A percentile compares a stretch with the other conserved stretches of the same genome.
Conservation (phyloP, 2,113 vertebrate species). For the Eurystomus gularis region DNA sequence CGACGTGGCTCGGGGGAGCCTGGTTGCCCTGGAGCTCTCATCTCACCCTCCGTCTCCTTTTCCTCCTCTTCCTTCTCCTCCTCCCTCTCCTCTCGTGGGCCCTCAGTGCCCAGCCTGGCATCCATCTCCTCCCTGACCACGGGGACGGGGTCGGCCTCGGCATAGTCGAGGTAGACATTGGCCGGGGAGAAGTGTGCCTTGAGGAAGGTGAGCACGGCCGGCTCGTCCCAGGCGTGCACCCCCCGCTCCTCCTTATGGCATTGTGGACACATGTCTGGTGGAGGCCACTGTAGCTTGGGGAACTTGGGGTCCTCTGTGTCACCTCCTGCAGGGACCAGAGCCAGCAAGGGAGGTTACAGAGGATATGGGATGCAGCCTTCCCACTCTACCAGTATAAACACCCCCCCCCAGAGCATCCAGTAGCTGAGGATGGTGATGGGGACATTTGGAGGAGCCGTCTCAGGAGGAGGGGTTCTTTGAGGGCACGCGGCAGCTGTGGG, state of each 20-base stretch:
- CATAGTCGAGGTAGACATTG: slow-evolving; percentile 71
- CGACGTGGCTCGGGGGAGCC: not conserved
- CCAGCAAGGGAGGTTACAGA: not conserved
- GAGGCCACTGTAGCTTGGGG: slow-evolving; percentile 94
- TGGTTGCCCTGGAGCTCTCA: not conserved
- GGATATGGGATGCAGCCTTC: rapidly evolving
- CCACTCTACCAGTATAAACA: not conserved
- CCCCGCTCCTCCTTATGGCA: slow-evolving; percentile 79
- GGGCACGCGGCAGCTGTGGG: not conserved
- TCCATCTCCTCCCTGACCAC: not conserved
- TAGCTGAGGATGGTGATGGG: not conserved
- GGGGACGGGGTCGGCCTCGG: slow-evolving; percentile 34
- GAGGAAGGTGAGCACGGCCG: slow-evolving; percentile 79
- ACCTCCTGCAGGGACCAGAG: slow-evolving; percentile 69
- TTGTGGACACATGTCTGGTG: slow-evolving; percentile 76
- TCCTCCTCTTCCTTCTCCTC: slow-evolving; percentile 7
- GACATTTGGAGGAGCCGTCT: not conserved
- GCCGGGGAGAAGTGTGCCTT: slow-evolving; percentile 76
- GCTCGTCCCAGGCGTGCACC: slow-evolving; percentile 77
- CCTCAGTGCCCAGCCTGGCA: not conserved
- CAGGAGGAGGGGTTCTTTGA: rapidly evolving
- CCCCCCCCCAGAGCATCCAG: rapidly evolving
- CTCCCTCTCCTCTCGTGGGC: not conserved
- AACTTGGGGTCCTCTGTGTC: slow-evolving; percentile 89
- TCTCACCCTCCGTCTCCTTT: not conserved